Evolutionary conservation across 2,888 invertebrate species (phyloP), one percentile per base, ranked within the genome.

Genomic region (Tenthredo scrophulariae): DNA sequence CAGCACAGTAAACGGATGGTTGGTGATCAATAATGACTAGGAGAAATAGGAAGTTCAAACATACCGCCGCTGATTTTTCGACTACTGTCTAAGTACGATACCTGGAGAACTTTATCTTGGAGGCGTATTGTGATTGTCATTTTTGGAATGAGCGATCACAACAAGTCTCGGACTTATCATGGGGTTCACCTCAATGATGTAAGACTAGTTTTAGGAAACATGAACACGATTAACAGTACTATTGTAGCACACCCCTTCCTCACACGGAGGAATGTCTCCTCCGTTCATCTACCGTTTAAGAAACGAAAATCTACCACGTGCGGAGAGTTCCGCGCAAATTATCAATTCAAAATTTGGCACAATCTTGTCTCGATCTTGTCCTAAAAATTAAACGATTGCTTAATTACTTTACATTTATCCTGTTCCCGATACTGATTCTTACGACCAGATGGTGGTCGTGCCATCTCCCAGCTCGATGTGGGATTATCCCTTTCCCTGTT

Each of bases 381-480:
- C 37, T 18, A 33, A 43, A 43, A 75, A 10, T 75, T 43, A 1
- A 75, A 75, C 75, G 26, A 75, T 75, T 46, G 46, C 4, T 13
- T 46, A 75, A 46, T 22, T 40, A 37, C n/a, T 70, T 46, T 46
- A 15, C 26, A 9, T 46, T 46, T 46, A 26, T 26, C 43, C 50
- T 79, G 37, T 54, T 79, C 37, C 58, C 54, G 79, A 79, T 79
- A 7, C n/a, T 18, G 33, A 29, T 10, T 33, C 54, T 83, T 22
- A 80, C 85, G 83, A 40, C 54, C 84, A 90, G 90, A 90, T 88
- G 87, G 87, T 88, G 86, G 85, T 88, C 65, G 86, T 88, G 10
- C 86, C 88, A 37, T 89, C 88, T 5, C 87, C 88, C 37, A 87
- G 87, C 43, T 89, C 89, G 67, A 88, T 88, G 84, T 89, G 90